These are phyloP conservation scores for Heterotilapia buettikoferi DNA, from an alignment of 2,113 vertebrate genomes.

Conservation along the genomic window DNA sequence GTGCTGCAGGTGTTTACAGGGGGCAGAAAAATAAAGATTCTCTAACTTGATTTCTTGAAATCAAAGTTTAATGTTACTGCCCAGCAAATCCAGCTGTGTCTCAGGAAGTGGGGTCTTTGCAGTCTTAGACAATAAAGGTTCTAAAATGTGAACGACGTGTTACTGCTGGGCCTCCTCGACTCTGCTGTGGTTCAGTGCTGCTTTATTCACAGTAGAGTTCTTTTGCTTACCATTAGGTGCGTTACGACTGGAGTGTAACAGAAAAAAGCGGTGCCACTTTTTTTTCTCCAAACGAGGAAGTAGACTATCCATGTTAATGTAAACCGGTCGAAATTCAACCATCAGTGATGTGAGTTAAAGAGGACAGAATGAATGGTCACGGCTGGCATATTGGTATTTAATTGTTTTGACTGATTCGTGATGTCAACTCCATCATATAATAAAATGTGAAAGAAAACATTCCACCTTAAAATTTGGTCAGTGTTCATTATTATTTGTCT, in stretches of 20 bases:
- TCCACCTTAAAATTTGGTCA: not conserved
- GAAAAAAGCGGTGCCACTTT: not conserved
- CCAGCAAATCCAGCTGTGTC: not conserved
- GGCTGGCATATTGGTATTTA: not conserved
- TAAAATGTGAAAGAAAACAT: not conserved
- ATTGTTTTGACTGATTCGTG: not conserved
- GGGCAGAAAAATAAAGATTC: not conserved
- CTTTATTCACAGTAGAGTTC: not conserved
- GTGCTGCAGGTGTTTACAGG: not conserved
- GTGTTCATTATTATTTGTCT: not conserved
- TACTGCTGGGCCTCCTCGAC: not conserved
- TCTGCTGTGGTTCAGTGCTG: not conserved
- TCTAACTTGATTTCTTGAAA: not conserved
- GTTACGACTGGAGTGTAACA: not conserved
- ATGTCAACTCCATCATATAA: rapidly evolving
- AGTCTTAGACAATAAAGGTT: not conserved
- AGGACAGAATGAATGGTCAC: not conserved
- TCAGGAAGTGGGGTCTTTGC: not conserved
- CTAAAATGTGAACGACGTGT: not conserved
- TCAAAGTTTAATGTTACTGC: not conserved
- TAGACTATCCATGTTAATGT: not conserved
- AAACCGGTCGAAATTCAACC: rapidly evolving
- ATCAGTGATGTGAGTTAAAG: not conserved
- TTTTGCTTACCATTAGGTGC: rapidly evolving
- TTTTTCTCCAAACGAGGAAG: not conserved